Evolutionary conservation across 2,888 invertebrate species (phyloP), one percentile per base, ranked within the genome.

Genomic region (Drosophila ustulata): DNA sequence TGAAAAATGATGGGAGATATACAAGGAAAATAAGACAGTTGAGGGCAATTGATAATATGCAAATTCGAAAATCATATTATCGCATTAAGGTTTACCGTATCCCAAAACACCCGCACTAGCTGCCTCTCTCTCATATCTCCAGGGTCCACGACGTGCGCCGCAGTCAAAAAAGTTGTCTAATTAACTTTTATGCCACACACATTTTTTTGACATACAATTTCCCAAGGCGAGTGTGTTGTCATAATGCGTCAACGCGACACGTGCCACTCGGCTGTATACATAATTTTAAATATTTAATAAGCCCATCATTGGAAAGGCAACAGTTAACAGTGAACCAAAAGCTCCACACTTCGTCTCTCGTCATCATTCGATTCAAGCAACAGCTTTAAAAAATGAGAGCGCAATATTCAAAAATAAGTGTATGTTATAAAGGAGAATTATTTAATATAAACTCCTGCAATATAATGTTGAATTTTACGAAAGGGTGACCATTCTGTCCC

Each of bases 241-340:
- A 79, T 76, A 78, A 76, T 78, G 77, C 77, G 80, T 67, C 80
- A 79, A 66, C 71, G 71, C 63, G 76, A 63, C 80, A 52, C 76
- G 57, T 66, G 78, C 59, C 71, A 62, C 71, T 58, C 43, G 43
- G 39, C 30, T 30, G 62, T 43, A 56, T 50, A 50, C 58, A 61
- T 61, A 30, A 34, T 52, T 70, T 74, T 76, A 76, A 76, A 76
- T 76, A 76, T 76, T 76, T 75, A 66, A 76, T 66, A 66, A 39
- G 39, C 57, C 52, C 50, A 77, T 61, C 66, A 57, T 26, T 41
- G 41, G 6, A 26, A 57, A 39, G 43, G 34, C 52, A 70, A 49
- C 62, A 57, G 37, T 56, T 37, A 58, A 75, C 66, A 47, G 66
- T 67, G 55, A 51, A 65, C 25, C 18, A 30, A 18, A 6, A 39